Evolutionary conservation across 2,888 invertebrate genomes (phyloP).

Genomic region (Tuta absoluta): DNA sequence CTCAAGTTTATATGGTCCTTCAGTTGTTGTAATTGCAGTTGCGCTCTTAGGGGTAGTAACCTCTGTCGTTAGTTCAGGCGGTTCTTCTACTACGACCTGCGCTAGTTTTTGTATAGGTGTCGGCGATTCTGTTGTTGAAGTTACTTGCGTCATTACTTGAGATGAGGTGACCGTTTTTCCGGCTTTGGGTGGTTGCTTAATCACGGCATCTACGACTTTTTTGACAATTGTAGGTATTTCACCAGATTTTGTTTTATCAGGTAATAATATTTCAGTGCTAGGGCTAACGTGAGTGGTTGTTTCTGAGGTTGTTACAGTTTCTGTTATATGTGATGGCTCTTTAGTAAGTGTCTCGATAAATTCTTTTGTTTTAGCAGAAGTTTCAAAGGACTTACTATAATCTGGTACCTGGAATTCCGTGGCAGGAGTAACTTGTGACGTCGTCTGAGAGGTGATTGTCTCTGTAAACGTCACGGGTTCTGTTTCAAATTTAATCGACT

Average conservation of each 20-base stretch:
- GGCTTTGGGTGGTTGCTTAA: conserved; percentile 21
- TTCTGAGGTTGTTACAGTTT: conserved; percentile 3
- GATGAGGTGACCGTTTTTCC: conserved; percentile 29
- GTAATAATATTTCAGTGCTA: not conserved
- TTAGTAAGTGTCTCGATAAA: not conserved
- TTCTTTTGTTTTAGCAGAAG: not conserved
- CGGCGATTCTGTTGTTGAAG: not conserved
- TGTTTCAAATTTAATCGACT: not conserved
- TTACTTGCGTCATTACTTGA: conserved; percentile 13
- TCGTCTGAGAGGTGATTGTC: not conserved
- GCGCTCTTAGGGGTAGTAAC: not conserved
- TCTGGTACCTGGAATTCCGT: not conserved
- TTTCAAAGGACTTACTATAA: not conserved
- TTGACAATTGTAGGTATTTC: conserved; percentile 27
- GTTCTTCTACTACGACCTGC: not conserved
- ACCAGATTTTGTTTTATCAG: conserved; percentile 17
- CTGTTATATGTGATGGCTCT: not conserved
- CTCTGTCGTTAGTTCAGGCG: not conserved
- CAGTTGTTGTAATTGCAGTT: not conserved
- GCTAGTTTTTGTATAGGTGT: not conserved
- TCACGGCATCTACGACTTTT: conserved; percentile 32
- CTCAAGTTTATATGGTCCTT: not conserved
- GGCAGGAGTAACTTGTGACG: not conserved
- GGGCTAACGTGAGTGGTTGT: conserved; percentile 4
- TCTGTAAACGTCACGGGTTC: not conserved